Base-by-base conservation (phyloP, 1,140 invertebrate species). In the Agraylea sexmaculata region DNA sequence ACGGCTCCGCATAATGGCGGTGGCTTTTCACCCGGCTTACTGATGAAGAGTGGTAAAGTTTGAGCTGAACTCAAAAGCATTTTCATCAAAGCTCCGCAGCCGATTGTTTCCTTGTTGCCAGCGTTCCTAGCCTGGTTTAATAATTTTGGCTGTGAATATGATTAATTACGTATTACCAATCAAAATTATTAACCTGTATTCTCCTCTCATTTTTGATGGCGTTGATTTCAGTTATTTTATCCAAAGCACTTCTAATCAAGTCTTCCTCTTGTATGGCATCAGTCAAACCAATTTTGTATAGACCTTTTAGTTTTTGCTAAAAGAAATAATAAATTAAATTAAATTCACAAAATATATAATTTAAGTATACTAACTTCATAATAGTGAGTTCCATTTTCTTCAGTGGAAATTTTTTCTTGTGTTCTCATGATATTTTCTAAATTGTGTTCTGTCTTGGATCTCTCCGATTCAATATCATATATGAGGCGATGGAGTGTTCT, bases 1-100 rank as follows among this genome's bases (percentile, higher is more conserved):
- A 95, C 74, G 4, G 90, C 87, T 1, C 94, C 94, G 65, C 93
- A 97, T 6, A 97, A 60, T 0, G 87, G 78, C 2, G 92, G 92
- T 2, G 81, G 75, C 48, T 85, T 83, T 53, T 92, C 87, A 6
- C 83, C 85, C 4, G 77, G 73, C 55, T 84, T 83, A 11, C 89
- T 85, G 34, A 97, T 82, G 71, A 91, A 96, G 2, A 99, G 61
- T 0, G 94, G 94, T 17, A 99, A 61, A 1, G 88, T 93, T 56
- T 85, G 80, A 1, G 92, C 94, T 20, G 89, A 87, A 47, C 83
- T 83, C 45, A 87, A 74, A 23, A 97, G 62, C 82, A 95, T 89
- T 66, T 93, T 92, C 90, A 98, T 96, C 12, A 95, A 66, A 2
- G 87, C 83, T 2, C 90, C 89, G 45, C 88, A 73, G 16, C 91